Evolutionary conservation across 2,113 vertebrate genomes (phyloP).

Genomic region (Arothron firmamentum): DNA sequence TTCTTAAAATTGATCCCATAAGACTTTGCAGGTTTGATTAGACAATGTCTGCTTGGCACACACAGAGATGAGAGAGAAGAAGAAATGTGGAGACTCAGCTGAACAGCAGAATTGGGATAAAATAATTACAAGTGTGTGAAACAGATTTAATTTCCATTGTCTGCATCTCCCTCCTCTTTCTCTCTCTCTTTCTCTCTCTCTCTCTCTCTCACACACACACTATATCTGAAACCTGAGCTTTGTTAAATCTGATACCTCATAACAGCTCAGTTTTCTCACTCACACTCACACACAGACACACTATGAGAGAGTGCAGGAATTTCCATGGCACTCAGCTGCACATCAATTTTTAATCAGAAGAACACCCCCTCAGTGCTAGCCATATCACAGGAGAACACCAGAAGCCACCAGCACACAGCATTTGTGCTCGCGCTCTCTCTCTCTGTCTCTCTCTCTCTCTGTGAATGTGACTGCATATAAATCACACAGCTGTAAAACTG

Average conservation of each 20-base stretch:
- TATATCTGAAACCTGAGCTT: slow-evolving; percentile 53
- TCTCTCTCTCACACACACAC: slow-evolving; percentile 9
- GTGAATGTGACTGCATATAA: slow-evolving; percentile 16
- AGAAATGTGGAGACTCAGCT: no score
- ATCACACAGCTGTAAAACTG: slow-evolving; percentile 30
- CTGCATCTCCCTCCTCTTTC: no score
- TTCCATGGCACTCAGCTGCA: slow-evolving; percentile 54
- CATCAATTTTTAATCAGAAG: slow-evolving; percentile 70
- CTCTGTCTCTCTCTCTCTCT: slow-evolving; percentile 12
- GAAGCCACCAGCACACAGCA: slow-evolving; percentile 22
- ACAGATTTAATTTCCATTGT: slow-evolving; percentile 13
- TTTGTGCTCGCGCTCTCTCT: slow-evolving; percentile 11
- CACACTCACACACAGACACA: slow-evolving; percentile 24
- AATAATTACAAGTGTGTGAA: slow-evolving; percentile 10
- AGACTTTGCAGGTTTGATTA: no score
- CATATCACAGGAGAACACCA: slow-evolving; percentile 53
- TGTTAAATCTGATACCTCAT: slow-evolving; percentile 57
- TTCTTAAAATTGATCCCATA: no score
- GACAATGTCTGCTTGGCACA: no score
- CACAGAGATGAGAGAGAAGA: no score
- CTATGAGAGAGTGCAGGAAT: slow-evolving; percentile 58
- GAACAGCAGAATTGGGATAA: no score
- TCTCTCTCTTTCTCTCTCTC: background rate
- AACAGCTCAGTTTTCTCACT: slow-evolving; percentile 28
- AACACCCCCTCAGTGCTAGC: slow-evolving; percentile 46